A percentile compares a stretch with the other conserved stretches of the same genome.
phyloP scores from a whole-genome alignment of 1,140 invertebrate genomes.

The Zaprionus kolodkinae region DNA sequence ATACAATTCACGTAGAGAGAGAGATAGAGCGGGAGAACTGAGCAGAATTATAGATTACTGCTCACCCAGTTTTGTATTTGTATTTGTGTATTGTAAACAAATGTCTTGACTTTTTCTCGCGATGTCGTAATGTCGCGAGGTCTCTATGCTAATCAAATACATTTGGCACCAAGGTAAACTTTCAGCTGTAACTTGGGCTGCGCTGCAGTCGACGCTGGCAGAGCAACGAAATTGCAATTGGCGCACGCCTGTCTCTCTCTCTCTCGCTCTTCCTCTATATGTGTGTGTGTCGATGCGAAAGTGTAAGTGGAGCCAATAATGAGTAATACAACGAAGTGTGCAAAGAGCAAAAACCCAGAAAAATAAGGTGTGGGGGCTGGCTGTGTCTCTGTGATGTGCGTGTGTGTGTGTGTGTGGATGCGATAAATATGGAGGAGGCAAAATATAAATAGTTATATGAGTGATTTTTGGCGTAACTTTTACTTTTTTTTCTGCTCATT shows the following conservation, averaged over 20 bases:
- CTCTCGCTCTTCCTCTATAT: neutral
- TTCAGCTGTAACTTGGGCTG: slow-evolving; percentile 20
- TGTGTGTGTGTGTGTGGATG: neutral
- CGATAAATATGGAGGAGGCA: slow-evolving; percentile 42
- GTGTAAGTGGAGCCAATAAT: slow-evolving; percentile 48
- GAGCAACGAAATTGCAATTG: slow-evolving; percentile 38
- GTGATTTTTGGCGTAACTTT: slow-evolving; percentile 53
- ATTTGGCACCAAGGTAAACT: slow-evolving; percentile 43
- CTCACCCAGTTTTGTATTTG: slow-evolving; percentile 17
- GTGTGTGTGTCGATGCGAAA: slow-evolving; percentile 10
- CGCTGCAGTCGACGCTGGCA: slow-evolving; percentile 19
- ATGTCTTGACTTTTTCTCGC: slow-evolving; percentile 4
- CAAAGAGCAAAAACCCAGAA: slow-evolving; percentile 15
- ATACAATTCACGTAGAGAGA: slow-evolving; percentile 25
- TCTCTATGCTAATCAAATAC: slow-evolving; percentile 34
- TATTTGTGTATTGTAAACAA: slow-evolving; percentile 11
- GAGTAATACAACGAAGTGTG: slow-evolving; percentile 37
- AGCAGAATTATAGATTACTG: slow-evolving; percentile 13
- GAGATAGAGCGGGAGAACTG: neutral
- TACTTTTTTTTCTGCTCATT: slow-evolving; percentile 56
- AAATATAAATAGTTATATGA: slow-evolving; percentile 31
- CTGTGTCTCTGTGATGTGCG: slow-evolving; percentile 1
- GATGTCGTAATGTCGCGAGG: slow-evolving; percentile 35
- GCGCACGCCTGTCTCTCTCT: slow-evolving; percentile 14
- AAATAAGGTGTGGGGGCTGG: slow-evolving; percentile 36